Evolutionary conservation across 2,113 vertebrate species (phyloP), one percentile per base, ranked within the genome.

Genomic region (Notechis scutatus): DNA sequence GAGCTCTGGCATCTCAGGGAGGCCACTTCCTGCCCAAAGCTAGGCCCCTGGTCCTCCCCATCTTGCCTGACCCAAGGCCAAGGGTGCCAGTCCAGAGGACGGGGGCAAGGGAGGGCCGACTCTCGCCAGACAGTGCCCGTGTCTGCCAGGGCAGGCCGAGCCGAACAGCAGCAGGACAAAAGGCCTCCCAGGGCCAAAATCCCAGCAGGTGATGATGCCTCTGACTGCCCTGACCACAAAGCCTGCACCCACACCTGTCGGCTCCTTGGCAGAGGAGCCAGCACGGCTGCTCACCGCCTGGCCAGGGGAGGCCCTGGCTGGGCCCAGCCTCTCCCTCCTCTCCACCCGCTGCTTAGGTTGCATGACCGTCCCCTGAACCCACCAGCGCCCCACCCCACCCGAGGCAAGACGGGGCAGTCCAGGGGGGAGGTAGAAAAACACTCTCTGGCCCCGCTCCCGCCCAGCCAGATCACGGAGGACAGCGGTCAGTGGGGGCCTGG

Each of bases 201-300:
- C 96, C 3, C 91, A 59, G 96, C 97, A 98, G 97, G 95, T 98
- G 97, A 96, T 97, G 95, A 96, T 97, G 95, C 91, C 95, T 96
- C 94, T 97, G 90, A 96, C 50, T 89, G 93, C 94, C 90, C 91
- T 74, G 91, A 95, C 95, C 96, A 96, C 97, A 96, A 93, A 93
- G 88, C 69, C 55, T 90, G 87, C 47, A 50, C 8, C 90, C 93
- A 85, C 97, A 98, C 95, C 97, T 98, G 98, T 96, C 93, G 89
- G 95, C 94, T 88, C 47, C 81, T 24, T 52, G 24, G 91, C 1
- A 69, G 97, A 97, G 97, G 97, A 97, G 97, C 96, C 96, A 98
- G 96, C 95, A 9, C 9, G 92, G 95, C 91, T 91, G 95, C 94
- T 87, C 9, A 86, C 96, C 97, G 97, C 97, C 97, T 85, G 96